Evolutionary conservation across 1,140 invertebrate genomes (phyloP), one percentile per base, ranked within the genome.

Genomic region (Drosophila murphyi): DNA sequence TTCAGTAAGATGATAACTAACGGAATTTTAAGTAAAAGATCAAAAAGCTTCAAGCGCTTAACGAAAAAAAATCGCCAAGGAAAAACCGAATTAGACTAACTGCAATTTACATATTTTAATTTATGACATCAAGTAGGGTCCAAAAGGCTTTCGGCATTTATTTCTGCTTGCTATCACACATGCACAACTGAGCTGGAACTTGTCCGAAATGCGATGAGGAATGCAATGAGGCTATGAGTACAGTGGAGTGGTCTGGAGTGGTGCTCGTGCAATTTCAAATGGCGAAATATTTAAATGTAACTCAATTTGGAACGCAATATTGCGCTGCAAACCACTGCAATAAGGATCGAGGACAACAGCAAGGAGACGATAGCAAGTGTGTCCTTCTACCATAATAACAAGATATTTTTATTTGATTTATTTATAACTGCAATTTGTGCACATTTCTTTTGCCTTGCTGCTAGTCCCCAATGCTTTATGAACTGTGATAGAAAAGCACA

Each of bases 341-440:
- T 28, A 64, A 71, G 50, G 34, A 74, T 37, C 6, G 20, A 51
- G 52, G 47, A 47, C 52, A 34, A 62, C 20, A 59, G 37, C 31
- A 34, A 45, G 45, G 7, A 43, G 50, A 34, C 35, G 10, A 62
- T 51, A 35, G 51, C 35, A 41, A 54, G 54, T 64, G 43, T 48
- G 52, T 77, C 64, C 54, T 74, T 51, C 54, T 51, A 29, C 50
- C 56, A 65, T 76, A 65, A 82, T 69, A 74, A 83, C 80, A 74
- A 80, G 72, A 83, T 80, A 83, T 88, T 87, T 80, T 76, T 81
- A 88, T 88, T 87, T 87, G 80, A 87, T 88, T 87, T 87, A 88
- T 83, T 87, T 87, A 88, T 71, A 83, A 89, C 70, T 88, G 88
- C 83, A 88, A 89, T 88, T 89, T 88, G 77, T 89, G 74, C 77